Conservation (phyloP, 2,113 vertebrate species). For the Phainopepla nitens region DNA sequence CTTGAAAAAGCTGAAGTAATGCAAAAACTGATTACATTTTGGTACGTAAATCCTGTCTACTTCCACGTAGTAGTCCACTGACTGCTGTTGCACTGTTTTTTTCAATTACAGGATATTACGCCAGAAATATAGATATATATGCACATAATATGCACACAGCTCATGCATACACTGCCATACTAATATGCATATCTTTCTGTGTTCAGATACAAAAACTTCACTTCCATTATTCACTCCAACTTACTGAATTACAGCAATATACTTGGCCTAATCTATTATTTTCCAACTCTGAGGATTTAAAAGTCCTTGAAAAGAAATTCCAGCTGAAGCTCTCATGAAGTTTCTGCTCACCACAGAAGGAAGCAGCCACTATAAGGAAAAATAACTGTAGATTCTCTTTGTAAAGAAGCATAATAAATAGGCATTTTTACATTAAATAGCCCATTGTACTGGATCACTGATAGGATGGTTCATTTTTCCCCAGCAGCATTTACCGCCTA, state of each 20-base stretch:
- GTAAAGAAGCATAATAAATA: neutral
- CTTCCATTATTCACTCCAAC: neutral
- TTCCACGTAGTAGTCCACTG: neutral
- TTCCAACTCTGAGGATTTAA: neutral
- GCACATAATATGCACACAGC: neutral
- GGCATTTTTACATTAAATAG: neutral
- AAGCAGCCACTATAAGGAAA: neutral
- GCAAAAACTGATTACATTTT: neutral
- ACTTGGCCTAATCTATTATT: neutral
- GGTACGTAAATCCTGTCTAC: neutral
- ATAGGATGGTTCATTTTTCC: neutral
- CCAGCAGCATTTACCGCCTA: neutral
- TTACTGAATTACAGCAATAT: neutral
- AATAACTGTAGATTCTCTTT: neutral
- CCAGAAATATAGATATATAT: constrained; percentile 5
- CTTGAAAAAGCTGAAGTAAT: neutral
- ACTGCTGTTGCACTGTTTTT: neutral
- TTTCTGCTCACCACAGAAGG: neutral
- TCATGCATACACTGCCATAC: neutral
- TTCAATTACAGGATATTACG: neutral
- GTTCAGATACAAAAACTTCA: neutral
- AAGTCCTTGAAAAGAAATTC: neutral
- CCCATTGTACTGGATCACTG: neutral
- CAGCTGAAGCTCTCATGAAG: neutral
- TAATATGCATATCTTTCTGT: neutral